Evolutionary conservation across 2,113 vertebrate species (phyloP).

Genomic region (Nansenia antarctica): DNA sequence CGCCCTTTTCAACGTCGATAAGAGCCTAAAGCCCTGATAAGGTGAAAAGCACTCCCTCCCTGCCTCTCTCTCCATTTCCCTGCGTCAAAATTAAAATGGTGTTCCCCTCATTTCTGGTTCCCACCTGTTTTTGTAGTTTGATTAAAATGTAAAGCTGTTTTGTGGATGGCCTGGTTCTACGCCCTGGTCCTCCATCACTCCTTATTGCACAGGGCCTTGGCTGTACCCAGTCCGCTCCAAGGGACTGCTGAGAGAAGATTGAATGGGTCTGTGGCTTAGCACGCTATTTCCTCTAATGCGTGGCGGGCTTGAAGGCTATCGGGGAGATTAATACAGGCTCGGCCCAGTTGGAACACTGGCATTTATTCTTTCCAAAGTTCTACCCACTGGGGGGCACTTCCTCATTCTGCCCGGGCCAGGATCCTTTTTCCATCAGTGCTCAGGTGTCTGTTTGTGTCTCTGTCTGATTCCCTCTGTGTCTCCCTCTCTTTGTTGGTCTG

Average conservation of each 20-base stretch:
- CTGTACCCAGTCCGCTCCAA: conserved; percentile 55
- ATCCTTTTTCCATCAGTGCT: conserved; percentile 41
- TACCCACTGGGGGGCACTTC: conserved; percentile 52
- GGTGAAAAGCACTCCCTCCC: neutral
- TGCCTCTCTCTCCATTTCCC: conserved; percentile 2
- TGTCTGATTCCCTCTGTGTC: too few species aligned
- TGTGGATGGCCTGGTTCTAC: conserved; percentile 38
- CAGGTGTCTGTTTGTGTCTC: neutral
- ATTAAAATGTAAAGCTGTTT: conserved; percentile 72
- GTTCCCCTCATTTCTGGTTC: too few species aligned
- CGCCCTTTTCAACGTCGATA: neutral
- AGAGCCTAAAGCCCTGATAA: conserved; percentile 1
- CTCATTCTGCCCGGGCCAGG: conserved; percentile 46
- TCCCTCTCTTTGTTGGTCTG: conserved; percentile 5
- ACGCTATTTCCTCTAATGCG: conserved; percentile 70
- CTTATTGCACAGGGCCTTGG: conserved; percentile 62
- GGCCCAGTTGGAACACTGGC: conserved; percentile 69
- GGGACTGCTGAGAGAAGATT: conserved; percentile 59
- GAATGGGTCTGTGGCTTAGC: conserved; percentile 61
- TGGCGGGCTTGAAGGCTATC: conserved; percentile 64
- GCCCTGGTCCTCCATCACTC: conserved; percentile 61
- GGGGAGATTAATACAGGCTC: conserved; percentile 69
- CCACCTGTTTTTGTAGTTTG: conserved; percentile 65
- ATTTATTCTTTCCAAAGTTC: conserved; percentile 73
- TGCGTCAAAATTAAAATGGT: too few species aligned